Evolutionary conservation across 1,140 invertebrate species (phyloP), one percentile per base, ranked within the genome.

Genomic region (Drosophila nigromelanica): DNA sequence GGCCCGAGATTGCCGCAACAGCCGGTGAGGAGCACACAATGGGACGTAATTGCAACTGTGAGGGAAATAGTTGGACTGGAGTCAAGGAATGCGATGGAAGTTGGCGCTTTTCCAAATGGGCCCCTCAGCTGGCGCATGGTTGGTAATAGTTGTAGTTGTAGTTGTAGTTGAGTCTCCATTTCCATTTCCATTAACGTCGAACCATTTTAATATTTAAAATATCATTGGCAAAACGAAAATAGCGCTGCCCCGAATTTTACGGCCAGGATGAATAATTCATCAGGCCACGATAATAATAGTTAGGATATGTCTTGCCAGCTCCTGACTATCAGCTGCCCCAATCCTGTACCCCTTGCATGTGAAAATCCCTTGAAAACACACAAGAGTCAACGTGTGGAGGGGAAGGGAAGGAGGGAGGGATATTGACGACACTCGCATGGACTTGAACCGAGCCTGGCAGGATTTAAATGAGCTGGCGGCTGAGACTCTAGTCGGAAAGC

Each of bases 131-230:
- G 78, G 56, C 39, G 45, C 37, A 43, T 37, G 30, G 18, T 50
- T 50, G 51, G 42, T 60, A 54, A 58, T 64, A 80, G 54, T 37
- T 47, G 42, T 52, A 45, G 61, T 33, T 54, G 33, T 37, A n/a
- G 14, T 15, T 48, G 8, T 10, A 15, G 45, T 12, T 50, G 12
- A 12, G 10, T 12, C 33, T 21, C 8, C 33, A 5, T 35, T 8
- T 15, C 30, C 8, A 21, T 56, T 55, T 24, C 40, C 47, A 55
- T 69, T 73, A 50, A 30, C 35, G 58, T 67, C 21, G 48, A 75
- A 78, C 67, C 80, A 66, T 85, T 79, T 83, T 61, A 83, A 83
- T 80, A 85, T 80, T 83, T 83, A 80, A 80, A 80, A 80, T 73
- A 76, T 76, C 56, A 79, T 79, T 76, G 63, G 63, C 52, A 72